Evolutionary conservation across 2,113 vertebrate species (phyloP).

Genomic region (Lathamus discolor): DNA sequence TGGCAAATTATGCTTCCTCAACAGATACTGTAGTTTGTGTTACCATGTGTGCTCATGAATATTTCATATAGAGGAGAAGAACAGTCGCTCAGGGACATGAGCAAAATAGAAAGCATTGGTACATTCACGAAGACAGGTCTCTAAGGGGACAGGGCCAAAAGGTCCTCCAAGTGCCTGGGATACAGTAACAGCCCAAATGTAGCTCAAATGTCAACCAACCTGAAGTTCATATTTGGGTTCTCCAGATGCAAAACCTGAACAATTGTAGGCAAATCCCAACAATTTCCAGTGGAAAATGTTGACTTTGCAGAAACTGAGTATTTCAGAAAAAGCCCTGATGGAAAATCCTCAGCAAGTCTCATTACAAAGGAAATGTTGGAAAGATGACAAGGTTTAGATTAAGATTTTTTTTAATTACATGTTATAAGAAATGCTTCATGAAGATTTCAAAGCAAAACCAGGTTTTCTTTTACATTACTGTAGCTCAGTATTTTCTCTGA

Average conservation of each 20-base stretch:
- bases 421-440: neutral
- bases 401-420: slow-evolving; percentile 27
- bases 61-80: neutral
- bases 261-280: slow-evolving; percentile 10
- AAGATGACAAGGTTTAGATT: slow-evolving; percentile 8
- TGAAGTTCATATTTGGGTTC: neutral
- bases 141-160: neutral
- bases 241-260: neutral
- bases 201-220: neutral
- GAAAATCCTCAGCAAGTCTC: slow-evolving; percentile 31
- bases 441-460: neutral
- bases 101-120: neutral
- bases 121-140: neutral
- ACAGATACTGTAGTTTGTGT: neutral
- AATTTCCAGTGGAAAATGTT: slow-evolving; percentile 45
- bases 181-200: neutral
- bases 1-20: neutral
- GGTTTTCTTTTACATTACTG: slow-evolving; percentile 10
- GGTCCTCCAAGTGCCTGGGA: neutral
- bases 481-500: neutral
- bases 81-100: neutral
- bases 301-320: neutral
- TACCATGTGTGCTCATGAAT: neutral
- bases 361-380: slow-evolving; percentile 26
- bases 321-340: neutral